Evolutionary conservation across 1,140 invertebrate genomes (phyloP), one percentile per base, ranked within the genome.

Genomic region (Cherax quadricarinatus): DNA sequence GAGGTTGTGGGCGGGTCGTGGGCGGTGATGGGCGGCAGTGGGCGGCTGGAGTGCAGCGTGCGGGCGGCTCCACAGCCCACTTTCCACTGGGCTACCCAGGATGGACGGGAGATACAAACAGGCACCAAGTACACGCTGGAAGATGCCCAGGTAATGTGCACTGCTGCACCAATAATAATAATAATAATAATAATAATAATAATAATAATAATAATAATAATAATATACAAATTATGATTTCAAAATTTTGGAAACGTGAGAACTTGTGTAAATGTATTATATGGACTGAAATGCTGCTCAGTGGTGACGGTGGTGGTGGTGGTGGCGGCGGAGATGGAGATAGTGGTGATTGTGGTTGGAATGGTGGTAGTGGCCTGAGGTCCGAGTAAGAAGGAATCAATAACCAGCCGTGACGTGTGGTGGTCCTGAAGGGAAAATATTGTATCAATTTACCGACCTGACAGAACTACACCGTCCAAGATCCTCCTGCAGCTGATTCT

Each of bases 11-110:
- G 86, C 1, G 18, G 78, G 5, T 79, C 86, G 75, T 88, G 86
- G 86, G 86, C 86, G 86, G 66, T 75, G 10, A 12, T 60, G 57
- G 75, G 86, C 16, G 86, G 86, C n/a, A 24, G 75, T 41, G 86
- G 86, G 86, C 51, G 49, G 49, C 51, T 88, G 51, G 86, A 88
- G 18, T 88, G 86, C 21, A 75, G 78, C 2, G 41, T 88, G 75
- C n/a, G 78, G 75, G 86, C 86, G 51, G 48, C 75, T 21, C 86
- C 86, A 3, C n/a, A 48, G 18, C 86, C 86, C 53, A 80, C 75
- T 51, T 88, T 88, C 75, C 73, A 78, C 51, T 88, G 86, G 86
- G 78, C 73, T 1, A 88, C 86, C 73, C 51, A 79, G 14, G 78
- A 78, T 48, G 86, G 86, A 14, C 75, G 78, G 30, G 57, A 70